These are phyloP conservation scores for Dimorphilus gyrociliatus DNA, from an alignment of 2,888 invertebrate species.

Conservation along the genomic window DNA sequence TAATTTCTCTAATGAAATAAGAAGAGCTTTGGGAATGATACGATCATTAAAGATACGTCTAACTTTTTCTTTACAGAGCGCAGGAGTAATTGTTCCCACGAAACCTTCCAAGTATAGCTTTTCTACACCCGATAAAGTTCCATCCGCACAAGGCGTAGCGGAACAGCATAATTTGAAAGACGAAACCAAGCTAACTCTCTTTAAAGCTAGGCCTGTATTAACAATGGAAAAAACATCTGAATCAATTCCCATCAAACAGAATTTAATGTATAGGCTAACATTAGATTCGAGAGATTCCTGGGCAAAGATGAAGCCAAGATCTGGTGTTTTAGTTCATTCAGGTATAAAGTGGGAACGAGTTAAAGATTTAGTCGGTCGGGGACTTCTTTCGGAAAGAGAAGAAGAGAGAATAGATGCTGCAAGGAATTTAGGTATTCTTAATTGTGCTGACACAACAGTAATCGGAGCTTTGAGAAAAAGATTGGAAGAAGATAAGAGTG, in stretches of 20 bases:
- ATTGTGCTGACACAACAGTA: slow-evolving; percentile 31
- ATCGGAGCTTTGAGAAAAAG: slow-evolving; percentile 25
- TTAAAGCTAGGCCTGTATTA: slow-evolving; percentile 11
- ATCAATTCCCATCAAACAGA: not conserved
- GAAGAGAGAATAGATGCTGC: slow-evolving; percentile 30
- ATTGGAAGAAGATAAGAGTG: slow-evolving; percentile 18
- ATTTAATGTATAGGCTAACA: not conserved
- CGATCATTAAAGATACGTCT: too few relatives aligned
- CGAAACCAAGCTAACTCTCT: slow-evolving; percentile 24
- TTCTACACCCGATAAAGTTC: slow-evolving; percentile 1
- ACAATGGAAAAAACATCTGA: not conserved
- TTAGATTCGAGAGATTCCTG: slow-evolving; percentile 8
- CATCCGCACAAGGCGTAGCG: slow-evolving; percentile 21
- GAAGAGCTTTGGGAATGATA: slow-evolving; percentile 9
- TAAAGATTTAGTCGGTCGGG: too few relatives aligned
- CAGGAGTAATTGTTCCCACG: slow-evolving; percentile 5
- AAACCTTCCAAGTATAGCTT: slow-evolving; percentile 3
- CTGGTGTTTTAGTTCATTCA: slow-evolving; percentile 21
- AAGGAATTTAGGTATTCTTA: slow-evolving; percentile 24
- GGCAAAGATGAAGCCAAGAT: slow-evolving; percentile 13
- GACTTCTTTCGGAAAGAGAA: too few relatives aligned
- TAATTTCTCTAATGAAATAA: slow-evolving; percentile 12
- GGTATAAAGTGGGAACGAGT: slow-evolving; percentile 34
- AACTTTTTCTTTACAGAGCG: too few relatives aligned
- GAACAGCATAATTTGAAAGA: slow-evolving; percentile 27